phyloP scores from a whole-genome alignment of 2,888 invertebrate species.

The Volucella inanis region DNA sequence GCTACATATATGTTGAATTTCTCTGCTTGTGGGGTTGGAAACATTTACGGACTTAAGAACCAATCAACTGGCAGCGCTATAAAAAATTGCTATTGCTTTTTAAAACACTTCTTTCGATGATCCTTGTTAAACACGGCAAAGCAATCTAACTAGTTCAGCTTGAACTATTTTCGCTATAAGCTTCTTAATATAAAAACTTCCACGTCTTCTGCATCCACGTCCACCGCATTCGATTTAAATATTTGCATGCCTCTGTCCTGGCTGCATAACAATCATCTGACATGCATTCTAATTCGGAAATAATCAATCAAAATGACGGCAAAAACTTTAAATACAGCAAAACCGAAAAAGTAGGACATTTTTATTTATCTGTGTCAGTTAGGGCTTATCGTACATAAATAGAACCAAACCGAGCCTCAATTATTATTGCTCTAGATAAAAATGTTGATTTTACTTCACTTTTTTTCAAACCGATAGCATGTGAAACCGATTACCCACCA shows the following conservation, averaged over 20 bases:
- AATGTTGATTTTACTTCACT: not conserved
- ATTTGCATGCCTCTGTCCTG: slow-evolving; percentile 43
- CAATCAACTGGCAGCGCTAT: no score
- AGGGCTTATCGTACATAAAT: slow-evolving; percentile 4
- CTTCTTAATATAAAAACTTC: no score
- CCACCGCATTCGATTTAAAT: not conserved
- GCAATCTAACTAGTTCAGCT: no score
- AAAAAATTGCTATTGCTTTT: no score
- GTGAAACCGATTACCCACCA: not conserved
- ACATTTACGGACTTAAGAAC: no score
- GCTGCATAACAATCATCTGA: slow-evolving; percentile 36
- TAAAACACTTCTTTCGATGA: no score
- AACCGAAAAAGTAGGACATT: slow-evolving; percentile 39
- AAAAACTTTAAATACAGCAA: slow-evolving; percentile 9
- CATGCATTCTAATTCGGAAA: slow-evolving; percentile 60
- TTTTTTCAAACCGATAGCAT: slow-evolving; percentile 2
- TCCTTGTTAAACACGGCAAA: no score
- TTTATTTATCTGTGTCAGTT: slow-evolving; percentile 31
- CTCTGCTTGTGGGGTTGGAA: no score
- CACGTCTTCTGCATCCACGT: not conserved
- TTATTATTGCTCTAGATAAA: not conserved
- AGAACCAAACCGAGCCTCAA: not conserved
- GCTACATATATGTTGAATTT: no score
- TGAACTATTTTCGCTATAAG: no score
- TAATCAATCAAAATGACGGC: slow-evolving; percentile 55